Evolutionary conservation across 1,140 invertebrate species (phyloP).

Genomic region (Pseudomyrmex flavicornis): DNA sequence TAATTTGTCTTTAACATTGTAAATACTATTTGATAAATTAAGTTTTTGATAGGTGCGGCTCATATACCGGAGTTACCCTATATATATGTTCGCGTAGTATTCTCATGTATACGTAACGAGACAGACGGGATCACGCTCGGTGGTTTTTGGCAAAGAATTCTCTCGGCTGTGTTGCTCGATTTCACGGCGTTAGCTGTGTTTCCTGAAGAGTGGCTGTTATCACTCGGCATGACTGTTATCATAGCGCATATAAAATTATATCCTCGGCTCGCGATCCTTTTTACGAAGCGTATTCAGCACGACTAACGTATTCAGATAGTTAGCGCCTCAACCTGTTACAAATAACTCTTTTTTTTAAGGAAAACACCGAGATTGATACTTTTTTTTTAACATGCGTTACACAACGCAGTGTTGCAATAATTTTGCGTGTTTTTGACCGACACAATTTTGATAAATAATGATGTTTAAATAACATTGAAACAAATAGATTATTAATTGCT

Average conservation of each 20-base stretch:
- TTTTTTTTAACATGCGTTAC: conserved; percentile 3
- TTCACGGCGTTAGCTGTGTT: neutral
- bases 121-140: neutral
- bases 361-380: neutral
- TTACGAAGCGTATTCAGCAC: neutral
- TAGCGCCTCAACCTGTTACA: neutral
- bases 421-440: neutral
- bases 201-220: neutral
- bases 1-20: too few species aligned
- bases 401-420: too few species aligned
- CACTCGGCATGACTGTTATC: neutral
- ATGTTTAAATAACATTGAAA: too few species aligned
- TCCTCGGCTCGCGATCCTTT: neutral
- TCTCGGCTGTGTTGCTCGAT: neutral
- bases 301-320: neutral
- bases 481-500: too few species aligned
- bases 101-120: neutral
- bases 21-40: too few species aligned
- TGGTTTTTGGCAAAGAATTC: conserved; percentile 26
- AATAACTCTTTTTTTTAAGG: conserved; percentile 2
- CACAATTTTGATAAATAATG: neutral
- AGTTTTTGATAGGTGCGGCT: too few species aligned
- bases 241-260: neutral
- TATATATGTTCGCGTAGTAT: neutral
- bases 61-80: too few species aligned